Evolutionary conservation across 2,888 invertebrate genomes (phyloP).

Genomic region (Drosophila paramelanica): DNA sequence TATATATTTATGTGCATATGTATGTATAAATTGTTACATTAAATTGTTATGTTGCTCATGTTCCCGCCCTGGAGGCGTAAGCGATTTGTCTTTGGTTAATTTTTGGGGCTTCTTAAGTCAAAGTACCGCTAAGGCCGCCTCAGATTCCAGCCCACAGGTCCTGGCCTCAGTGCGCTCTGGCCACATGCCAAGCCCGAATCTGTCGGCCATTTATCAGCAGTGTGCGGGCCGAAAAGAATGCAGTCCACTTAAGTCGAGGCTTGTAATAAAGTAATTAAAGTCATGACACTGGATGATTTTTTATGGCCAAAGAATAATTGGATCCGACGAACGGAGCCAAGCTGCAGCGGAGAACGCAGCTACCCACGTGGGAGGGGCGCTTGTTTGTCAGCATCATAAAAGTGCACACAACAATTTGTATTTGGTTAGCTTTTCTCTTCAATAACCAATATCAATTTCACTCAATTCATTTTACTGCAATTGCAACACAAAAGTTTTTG

Average conservation of each 20-base stretch:
- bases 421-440: slow-evolving; percentile 42
- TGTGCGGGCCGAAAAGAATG: slow-evolving; percentile 47
- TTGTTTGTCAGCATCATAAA: slow-evolving; percentile 6
- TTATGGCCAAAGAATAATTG: slow-evolving; percentile 67
- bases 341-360: neutral
- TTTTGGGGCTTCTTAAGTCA: slow-evolving; percentile 61
- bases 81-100: slow-evolving; percentile 78
- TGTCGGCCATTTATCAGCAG: slow-evolving; percentile 36
- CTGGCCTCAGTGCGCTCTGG: neutral
- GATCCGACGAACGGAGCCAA: slow-evolving; percentile 7
- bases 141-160: slow-evolving; percentile 39
- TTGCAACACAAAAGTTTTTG: slow-evolving; percentile 16
- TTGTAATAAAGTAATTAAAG: slow-evolving; percentile 81
- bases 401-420: slow-evolving; percentile 43
- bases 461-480: slow-evolving; percentile 47
- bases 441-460: slow-evolving; percentile 55
- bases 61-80: slow-evolving; percentile 56
- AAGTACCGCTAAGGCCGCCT: slow-evolving; percentile 69
- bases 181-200: slow-evolving; percentile 26
- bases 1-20: slow-evolving; percentile 6
- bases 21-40: slow-evolving; percentile 55
- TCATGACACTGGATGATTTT: slow-evolving; percentile 74
- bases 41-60: slow-evolving; percentile 66
- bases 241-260: slow-evolving; percentile 36
- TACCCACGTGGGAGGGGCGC: neutral